Evolutionary conservation across 1,140 invertebrate genomes (phyloP).

Genomic region (Drosophila tristis): DNA sequence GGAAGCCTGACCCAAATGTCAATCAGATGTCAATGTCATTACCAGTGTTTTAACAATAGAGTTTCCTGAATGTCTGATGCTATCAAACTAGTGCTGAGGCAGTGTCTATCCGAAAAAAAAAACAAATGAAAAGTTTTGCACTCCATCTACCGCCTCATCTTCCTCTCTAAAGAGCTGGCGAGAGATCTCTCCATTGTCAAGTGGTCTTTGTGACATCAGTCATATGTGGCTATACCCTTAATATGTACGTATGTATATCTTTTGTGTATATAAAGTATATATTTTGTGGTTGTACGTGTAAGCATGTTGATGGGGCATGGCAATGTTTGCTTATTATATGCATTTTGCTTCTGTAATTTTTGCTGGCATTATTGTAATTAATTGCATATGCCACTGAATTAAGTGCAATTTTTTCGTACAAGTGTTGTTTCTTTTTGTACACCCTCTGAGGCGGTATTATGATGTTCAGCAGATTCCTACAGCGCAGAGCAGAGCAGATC

Average conservation of each 20-base stretch:
- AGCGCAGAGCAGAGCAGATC: too few relatives aligned
- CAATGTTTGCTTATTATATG: conserved; percentile 54
- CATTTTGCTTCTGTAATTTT: conserved; percentile 26
- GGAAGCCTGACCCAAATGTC: conserved; percentile 70
- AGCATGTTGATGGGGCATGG: conserved; percentile 42
- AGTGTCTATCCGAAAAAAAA: conserved; percentile 4
- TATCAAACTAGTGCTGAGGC: conserved; percentile 24
- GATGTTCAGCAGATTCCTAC: too few relatives aligned
- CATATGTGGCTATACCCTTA: too few relatives aligned
- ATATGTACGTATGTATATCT: background rate
- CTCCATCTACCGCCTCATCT: background rate
- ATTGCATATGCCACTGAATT: conserved; percentile 47
- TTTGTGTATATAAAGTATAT: conserved; percentile 7
- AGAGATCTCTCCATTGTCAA: conserved; percentile 26
- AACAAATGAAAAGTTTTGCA: conserved; percentile 24
- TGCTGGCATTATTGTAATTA: conserved; percentile 43
- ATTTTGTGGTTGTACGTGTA: conserved; percentile 32
- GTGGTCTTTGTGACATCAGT: conserved; percentile 27
- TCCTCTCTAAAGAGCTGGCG: too few relatives aligned
- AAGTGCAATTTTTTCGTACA: conserved; percentile 21
- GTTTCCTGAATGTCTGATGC: conserved; percentile 33
- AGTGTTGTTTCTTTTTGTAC: conserved; percentile 7
- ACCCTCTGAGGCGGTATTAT: too few relatives aligned
- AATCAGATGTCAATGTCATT: conserved; percentile 64
- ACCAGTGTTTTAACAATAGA: conserved; percentile 53